Conservation (phyloP, 2,797 vertebrate genomes). For the Stomatorhinus walkeri region DNA sequence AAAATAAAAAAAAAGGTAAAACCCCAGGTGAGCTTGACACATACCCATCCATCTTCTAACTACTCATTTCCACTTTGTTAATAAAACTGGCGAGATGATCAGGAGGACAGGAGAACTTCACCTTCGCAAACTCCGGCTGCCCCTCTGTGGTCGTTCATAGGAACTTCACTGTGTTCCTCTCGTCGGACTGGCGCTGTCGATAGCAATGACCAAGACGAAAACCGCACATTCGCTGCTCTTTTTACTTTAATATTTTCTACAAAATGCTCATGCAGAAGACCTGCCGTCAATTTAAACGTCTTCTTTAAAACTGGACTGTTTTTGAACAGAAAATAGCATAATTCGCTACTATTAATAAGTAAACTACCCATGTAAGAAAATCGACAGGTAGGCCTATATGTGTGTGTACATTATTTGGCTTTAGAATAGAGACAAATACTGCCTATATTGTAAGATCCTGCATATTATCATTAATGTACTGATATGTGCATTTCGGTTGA, state of each 20-base stretch:
- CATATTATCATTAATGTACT: not conserved
- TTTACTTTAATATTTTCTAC: not conserved
- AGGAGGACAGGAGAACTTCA: not conserved
- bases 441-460: not conserved
- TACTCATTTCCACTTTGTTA: not conserved
- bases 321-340: not conserved
- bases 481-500: not conserved
- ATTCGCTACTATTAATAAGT: not conserved
- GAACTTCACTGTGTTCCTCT: not conserved
- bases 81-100: not conserved
- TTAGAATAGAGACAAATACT: not conserved
- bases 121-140: not conserved
- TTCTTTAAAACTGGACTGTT: not conserved
- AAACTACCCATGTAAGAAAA: not conserved
- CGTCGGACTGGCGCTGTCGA: not conserved
- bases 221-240: not conserved
- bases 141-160: constrained; percentile 10
- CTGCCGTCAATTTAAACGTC: not conserved
- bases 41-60: not conserved
- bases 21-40: not conserved
- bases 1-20: not conserved
- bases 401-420: not conserved
- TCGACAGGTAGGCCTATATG: not conserved
- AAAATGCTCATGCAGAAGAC: not conserved
- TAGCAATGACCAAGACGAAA: not conserved